Base-by-base conservation (phyloP, 64 coral and sea anemone genomes). In the Acropora yongei region DNA sequence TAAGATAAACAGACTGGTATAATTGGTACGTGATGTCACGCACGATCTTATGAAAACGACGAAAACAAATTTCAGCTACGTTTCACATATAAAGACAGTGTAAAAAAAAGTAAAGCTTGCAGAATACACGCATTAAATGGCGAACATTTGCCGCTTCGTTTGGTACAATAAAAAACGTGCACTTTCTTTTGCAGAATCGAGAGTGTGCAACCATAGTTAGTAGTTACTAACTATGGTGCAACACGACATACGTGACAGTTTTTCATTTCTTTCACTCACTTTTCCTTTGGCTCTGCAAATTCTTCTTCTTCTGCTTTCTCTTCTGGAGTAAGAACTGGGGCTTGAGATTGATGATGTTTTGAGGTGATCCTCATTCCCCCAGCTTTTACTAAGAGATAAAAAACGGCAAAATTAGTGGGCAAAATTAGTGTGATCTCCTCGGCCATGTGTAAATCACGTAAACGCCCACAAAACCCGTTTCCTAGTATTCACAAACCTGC, bases 251-350 rank as follows among this genome's bases (percentile, higher is more conserved):
- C 30, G 30, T 30, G 30, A 44, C 2, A 16, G 45, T 3, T 44
- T 17, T 44, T 0, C 75, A 10, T 2, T 17, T 17, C 18, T 0
- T 46, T 2, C 16, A 72, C 82, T 85, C 49, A 97, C 71, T 76
- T 97, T 97, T 71, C 83, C 73, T 82, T 94, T 42, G 88, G 93
- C 84, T 88, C 95, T 78, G 88, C 95, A 94, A 96, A 99, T 92
- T 99, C 92, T 84, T 99, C 94, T 9, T 99, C 94, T 86, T 99
- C 97, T 2, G 97, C 97, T 83, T 99, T 99, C 49, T 96, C 94
- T 46, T 99, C 97, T 8, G 97, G 91, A 9, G 94, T 99, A 69
- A 58, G 88, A 10, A 82, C 88, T 73, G 90, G 94, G 19, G 76
- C 90, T n/a, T 82, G 83, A 43, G 72, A 39, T 20, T 84, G 91